Evolutionary conservation across 2,888 invertebrate species (phyloP).

Genomic region (Thereva unica): DNA sequence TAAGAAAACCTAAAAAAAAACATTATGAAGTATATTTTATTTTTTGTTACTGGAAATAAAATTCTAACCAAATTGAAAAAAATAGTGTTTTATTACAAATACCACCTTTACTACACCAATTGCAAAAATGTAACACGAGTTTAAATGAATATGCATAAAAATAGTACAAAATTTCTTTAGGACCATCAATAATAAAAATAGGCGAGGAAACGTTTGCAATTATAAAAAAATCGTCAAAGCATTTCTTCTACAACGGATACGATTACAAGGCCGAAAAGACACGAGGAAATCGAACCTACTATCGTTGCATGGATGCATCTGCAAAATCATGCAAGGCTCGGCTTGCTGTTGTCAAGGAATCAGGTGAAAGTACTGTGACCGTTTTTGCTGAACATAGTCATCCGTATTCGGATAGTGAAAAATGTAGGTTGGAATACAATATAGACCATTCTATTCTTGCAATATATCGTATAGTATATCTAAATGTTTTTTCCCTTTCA

Average conservation of each 20-base stretch:
- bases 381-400: conserved; percentile 37
- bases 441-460: not conserved
- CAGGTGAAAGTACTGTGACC: conserved; percentile 10
- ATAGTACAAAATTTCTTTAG: conserved; percentile 11
- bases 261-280: conserved; percentile 35
- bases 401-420: conserved; percentile 8
- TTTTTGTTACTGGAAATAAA: too few species aligned
- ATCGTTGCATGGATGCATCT: conserved; percentile 24
- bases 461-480: not conserved
- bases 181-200: conserved; percentile 28
- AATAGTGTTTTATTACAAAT: not conserved
- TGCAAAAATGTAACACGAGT: not conserved
- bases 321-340: conserved; percentile 34
- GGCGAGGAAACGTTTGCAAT: conserved; percentile 35
- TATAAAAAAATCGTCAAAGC: conserved; percentile 10
- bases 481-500: conserved; percentile 19
- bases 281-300: conserved; percentile 36
- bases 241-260: conserved; percentile 30
- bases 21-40: too few species aligned
- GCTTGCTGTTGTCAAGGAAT: conserved; percentile 17
- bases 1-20: not conserved
- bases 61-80: not conserved
- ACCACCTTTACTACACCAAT: too few species aligned
- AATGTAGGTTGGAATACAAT: not conserved
- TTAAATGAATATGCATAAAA: not conserved